These are phyloP conservation scores for Thereva nobilitata DNA, from an alignment of 2,888 invertebrate species.

Conservation along the genomic window DNA sequence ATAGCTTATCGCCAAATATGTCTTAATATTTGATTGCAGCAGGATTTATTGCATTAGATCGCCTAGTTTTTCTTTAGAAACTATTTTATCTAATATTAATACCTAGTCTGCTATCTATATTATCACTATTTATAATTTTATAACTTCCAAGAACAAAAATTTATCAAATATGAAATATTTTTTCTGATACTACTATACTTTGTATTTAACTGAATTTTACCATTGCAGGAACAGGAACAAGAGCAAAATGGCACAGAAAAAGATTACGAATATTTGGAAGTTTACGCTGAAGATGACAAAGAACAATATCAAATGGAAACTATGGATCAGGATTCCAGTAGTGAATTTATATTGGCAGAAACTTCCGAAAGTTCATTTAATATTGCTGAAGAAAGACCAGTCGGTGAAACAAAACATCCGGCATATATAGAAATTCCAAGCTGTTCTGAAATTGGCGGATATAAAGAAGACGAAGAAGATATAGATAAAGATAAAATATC, in stretches of 20 bases:
- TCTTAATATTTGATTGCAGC: too few species aligned
- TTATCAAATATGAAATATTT: too few species aligned
- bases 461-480: slow-evolving; percentile 4
- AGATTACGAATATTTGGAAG: slow-evolving; percentile 54
- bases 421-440: slow-evolving; percentile 9
- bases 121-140: too few species aligned
- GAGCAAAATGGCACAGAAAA: slow-evolving; percentile 41
- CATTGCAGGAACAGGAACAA: slow-evolving; percentile 20
- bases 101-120: too few species aligned
- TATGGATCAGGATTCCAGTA: slow-evolving; percentile 49
- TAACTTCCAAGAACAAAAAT: too few species aligned
- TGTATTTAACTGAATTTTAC: too few species aligned
- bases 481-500: background rate
- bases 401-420: slow-evolving; percentile 8
- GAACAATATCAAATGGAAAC: slow-evolving; percentile 55
- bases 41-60: too few species aligned
- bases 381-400: slow-evolving; percentile 48
- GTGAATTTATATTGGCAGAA: slow-evolving; percentile 55
- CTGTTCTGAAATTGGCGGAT: too few species aligned
- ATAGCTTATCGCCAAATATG: too few species aligned
- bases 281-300: slow-evolving; percentile 54
- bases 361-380: slow-evolving; percentile 46
- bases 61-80: too few species aligned
- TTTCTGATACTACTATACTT: too few species aligned
- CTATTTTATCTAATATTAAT: too few species aligned